These are phyloP conservation scores for Plectrocnemia conspersa DNA, from an alignment of 1,140 invertebrate genomes.

Conservation along the genomic window DNA sequence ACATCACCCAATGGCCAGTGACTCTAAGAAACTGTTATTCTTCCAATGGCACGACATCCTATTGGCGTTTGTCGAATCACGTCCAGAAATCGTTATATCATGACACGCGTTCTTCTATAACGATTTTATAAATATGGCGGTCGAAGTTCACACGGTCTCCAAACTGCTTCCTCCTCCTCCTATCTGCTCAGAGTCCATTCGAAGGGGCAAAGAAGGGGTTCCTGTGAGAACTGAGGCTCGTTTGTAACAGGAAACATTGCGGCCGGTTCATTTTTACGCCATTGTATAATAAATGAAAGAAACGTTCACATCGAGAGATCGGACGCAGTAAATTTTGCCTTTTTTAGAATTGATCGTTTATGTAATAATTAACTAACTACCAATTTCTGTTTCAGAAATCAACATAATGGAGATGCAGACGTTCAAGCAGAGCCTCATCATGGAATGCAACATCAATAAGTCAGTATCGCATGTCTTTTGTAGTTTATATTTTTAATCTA, in stretches of 20 bases:
- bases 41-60: no score
- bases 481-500: no score
- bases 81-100: no score
- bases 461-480: no score
- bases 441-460: conserved; percentile 30
- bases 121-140: no score
- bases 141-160: conserved; percentile 3
- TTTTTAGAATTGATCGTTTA: not conserved
- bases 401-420: conserved; percentile 30
- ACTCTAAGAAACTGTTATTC: no score
- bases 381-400: conserved; percentile 21
- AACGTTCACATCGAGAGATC: not conserved
- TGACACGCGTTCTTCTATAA: no score
- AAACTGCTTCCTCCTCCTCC: not conserved
- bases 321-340: not conserved
- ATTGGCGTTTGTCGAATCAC: no score
- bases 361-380: not conserved
- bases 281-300: conserved; percentile 1
- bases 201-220: no score
- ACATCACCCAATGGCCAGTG: no score
- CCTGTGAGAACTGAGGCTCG: conserved; percentile 7
- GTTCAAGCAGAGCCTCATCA: conserved; percentile 28
- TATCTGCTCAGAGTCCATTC: not conserved
- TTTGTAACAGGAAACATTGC: not conserved
- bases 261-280: not conserved